These are phyloP conservation scores for Phallusia fumigata DNA, from an alignment of 23 tunicate species.

Conservation along the genomic window DNA sequence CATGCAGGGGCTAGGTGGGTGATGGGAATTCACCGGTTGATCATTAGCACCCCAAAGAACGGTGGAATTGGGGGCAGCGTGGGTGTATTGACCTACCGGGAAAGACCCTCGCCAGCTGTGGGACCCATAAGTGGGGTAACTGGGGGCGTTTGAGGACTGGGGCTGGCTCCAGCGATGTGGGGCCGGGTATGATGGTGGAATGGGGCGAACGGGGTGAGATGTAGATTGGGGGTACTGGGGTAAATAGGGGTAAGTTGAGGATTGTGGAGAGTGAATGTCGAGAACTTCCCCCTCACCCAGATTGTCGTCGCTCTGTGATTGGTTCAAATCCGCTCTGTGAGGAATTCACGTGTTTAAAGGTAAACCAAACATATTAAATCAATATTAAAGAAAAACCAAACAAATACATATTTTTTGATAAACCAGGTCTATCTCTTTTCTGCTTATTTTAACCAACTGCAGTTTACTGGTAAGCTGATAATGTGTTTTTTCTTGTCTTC, in stretches of 20 bases:
- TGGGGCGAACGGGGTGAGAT: neutral
- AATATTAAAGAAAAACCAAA: neutral
- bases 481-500: no score
- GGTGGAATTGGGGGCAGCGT: neutral
- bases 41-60: neutral
- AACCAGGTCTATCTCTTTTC: no score
- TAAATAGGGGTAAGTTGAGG: conserved; percentile 31
- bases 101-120: neutral
- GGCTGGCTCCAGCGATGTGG: conserved; percentile 9
- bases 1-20: conserved; percentile 74
- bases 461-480: no score
- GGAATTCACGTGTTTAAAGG: neutral
- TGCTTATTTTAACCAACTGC: no score
- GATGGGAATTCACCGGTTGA: conserved; percentile 19
- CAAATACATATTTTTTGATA: no score
- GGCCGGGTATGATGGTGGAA: conserved; percentile 8
- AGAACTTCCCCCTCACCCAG: conserved; percentile 55
- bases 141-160: conserved; percentile 3
- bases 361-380: neutral
- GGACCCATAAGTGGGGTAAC: conserved; percentile 28
- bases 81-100: neutral
- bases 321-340: conserved; percentile 22
- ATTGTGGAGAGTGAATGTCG: conserved; percentile 62
- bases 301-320: conserved; percentile 57
- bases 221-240: conserved; percentile 22